A percentile compares a stretch with the other conserved stretches of the same genome.
Conservation (phyloP, 2,888 invertebrate genomes). For the Polia nebulosa region DNA sequence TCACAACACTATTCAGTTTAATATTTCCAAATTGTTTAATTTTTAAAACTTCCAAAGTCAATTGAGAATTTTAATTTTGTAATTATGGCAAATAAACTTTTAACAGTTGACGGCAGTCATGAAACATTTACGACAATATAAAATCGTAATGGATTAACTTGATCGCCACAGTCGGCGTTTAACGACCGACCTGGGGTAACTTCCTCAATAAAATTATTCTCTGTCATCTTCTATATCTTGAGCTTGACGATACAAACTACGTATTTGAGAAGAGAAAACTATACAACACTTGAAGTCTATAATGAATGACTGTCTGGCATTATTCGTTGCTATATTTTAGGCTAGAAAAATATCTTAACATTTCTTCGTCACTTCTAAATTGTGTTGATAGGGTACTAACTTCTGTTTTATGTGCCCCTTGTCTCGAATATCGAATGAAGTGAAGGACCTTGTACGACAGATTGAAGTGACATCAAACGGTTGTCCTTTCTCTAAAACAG, state of each 20-base stretch:
- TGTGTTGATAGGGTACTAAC: conserved; percentile 39
- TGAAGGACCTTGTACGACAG: conserved; percentile 22
- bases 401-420: conserved; percentile 24
- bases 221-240: conserved; percentile 72
- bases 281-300: conserved; percentile 11
- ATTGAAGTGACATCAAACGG: conserved; percentile 38
- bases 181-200: conserved; percentile 85
- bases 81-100: conserved; percentile 79
- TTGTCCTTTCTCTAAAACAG: conserved; percentile 54
- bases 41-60: conserved; percentile 55
- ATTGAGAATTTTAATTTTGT: conserved; percentile 73
- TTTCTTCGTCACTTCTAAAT: conserved; percentile 36
- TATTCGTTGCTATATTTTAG: conserved; percentile 4
- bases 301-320: conserved; percentile 12
- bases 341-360: conserved; percentile 7
- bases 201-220: conserved; percentile 90
- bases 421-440: conserved; percentile 49
- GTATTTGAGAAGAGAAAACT: conserved; percentile 28
- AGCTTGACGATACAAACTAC: conserved; percentile 65
- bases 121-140: conserved; percentile 89
- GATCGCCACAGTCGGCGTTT: conserved; percentile 84
- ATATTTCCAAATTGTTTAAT: conserved; percentile 43
- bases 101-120: conserved; percentile 83
- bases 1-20: conserved; percentile 37
- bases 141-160: conserved; percentile 89